Conservation (phyloP, 2,888 invertebrate species). For the Notodonta ziczac region DNA sequence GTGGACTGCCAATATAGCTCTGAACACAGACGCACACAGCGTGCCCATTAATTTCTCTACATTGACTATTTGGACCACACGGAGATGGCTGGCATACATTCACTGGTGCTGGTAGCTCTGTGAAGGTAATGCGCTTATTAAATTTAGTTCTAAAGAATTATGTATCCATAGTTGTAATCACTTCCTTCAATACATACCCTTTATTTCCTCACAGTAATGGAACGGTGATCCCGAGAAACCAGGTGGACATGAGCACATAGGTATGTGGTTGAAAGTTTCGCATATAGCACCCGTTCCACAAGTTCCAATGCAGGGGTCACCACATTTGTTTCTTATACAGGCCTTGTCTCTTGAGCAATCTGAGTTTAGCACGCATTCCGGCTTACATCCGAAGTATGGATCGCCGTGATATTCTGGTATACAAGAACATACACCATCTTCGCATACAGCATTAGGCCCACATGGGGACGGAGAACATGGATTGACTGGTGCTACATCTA, state of each 20-base stretch:
- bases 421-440: conserved; percentile 88
- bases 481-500: conserved; percentile 72
- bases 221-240: conserved; percentile 88
- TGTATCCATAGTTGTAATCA: not conserved
- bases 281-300: conserved; percentile 86
- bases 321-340: conserved; percentile 90
- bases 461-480: conserved; percentile 89
- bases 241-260: conserved; percentile 87
- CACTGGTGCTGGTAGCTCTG: conserved; percentile 52
- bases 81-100: conserved; percentile 75
- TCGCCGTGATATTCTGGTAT: conserved; percentile 89
- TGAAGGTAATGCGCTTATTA: conserved; percentile 21
- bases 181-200: conserved; percentile 49
- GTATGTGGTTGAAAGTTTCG: conserved; percentile 87
- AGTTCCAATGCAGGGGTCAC: conserved; percentile 89
- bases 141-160: not conserved
- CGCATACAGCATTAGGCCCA: conserved; percentile 87
- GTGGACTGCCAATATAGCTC: conserved; percentile 88
- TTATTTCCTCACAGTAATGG: conserved; percentile 80
- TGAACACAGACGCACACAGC: conserved; percentile 90
- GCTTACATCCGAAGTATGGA: conserved; percentile 89
- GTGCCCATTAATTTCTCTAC: conserved; percentile 87
- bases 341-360: conserved; percentile 88
- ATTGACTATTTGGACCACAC: conserved; percentile 90
- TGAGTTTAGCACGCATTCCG: conserved; percentile 91